Evolutionary conservation across 2,113 vertebrate genomes (phyloP), one percentile per base, ranked within the genome.

Genomic region (Gopherus evgoodei): DNA sequence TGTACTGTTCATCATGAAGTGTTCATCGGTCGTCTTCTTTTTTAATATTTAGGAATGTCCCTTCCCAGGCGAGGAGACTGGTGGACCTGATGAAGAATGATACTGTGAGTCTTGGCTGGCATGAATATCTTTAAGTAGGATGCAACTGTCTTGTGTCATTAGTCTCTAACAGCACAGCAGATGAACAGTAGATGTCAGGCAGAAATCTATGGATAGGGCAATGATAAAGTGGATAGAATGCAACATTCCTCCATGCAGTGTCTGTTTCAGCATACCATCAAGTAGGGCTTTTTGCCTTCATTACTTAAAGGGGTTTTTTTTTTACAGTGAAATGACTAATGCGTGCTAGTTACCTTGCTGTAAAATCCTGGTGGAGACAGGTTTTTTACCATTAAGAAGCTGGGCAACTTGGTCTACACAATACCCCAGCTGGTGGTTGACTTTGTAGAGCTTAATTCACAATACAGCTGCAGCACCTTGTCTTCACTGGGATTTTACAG

Each of bases 81-180:
- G 96, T 98, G 88, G 31, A 81, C 12, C 90, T 12, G 84, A 98
- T 98, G 98, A 98, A 97, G 85, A 96, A 83, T 38, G 57, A 98
- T 80, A 6, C 5, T 27, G 98, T 98, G 91, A 98, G 98, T 98
- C 75, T 84, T 62, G 59, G 80, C 17, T 42, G 12, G 59, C n/a
- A 11, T 52, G 16, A 79, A 24, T 90, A 12, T 47, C 14, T 80
- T 94, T 16, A 49, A 89, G 81, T 83, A 84, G 42, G 12, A 35
- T 69, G 5, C 81, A 57, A 6, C 54, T 78, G 6, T 6, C 13
- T 81, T 44, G 38, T 29, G 47, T 57, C 24, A 19, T 50, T 57
- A 69, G 29, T 69, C 94, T 91, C 69, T 89, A 35, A 24, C 65
- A 84, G 86, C 25, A 9, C 19, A 84, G 31, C n/a, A 69, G 11